A percentile compares a stretch with the other conserved stretches of the same genome.
These are phyloP conservation scores for Netelia virgata DNA, from an alignment of 2,888 invertebrate genomes.

Conservation along the genomic window DNA sequence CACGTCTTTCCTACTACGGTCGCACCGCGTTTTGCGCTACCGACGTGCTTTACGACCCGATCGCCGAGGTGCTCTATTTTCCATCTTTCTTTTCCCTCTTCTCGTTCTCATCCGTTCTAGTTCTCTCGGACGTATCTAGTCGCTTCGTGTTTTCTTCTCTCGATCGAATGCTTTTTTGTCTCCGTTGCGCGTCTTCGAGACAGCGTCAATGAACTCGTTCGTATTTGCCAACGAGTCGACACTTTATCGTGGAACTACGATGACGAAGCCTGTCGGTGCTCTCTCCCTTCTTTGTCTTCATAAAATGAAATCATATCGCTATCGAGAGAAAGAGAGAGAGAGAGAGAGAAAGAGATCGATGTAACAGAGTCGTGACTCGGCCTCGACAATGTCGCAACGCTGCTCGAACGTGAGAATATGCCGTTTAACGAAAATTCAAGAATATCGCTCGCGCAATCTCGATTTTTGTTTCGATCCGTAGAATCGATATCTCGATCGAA, in stretches of 20 bases:
- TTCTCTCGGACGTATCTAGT: conserved; percentile 24
- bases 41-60: neutral
- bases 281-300: no score
- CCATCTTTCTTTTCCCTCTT: conserved; percentile 8
- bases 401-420: no score
- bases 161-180: neutral
- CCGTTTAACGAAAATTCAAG: no score
- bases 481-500: no score
- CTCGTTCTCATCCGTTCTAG: conserved; percentile 18
- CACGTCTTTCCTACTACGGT: conserved; percentile 34
- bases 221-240: conserved; percentile 14
- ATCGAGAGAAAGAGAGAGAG: no score
- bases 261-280: neutral
- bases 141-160: conserved; percentile 7
- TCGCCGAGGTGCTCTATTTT: conserved; percentile 2
- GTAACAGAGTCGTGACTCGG: no score
- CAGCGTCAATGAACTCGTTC: conserved; percentile 54
- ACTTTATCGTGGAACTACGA: conserved; percentile 20
- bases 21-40: neutral
- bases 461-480: no score
- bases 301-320: no score
- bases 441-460: no score
- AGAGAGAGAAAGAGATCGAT: no score
- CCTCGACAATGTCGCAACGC: no score
- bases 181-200: conserved; percentile 1